Evolutionary conservation across 2,797 vertebrate species (phyloP), one percentile per base, ranked within the genome.

Genomic region (Mus spretus): DNA sequence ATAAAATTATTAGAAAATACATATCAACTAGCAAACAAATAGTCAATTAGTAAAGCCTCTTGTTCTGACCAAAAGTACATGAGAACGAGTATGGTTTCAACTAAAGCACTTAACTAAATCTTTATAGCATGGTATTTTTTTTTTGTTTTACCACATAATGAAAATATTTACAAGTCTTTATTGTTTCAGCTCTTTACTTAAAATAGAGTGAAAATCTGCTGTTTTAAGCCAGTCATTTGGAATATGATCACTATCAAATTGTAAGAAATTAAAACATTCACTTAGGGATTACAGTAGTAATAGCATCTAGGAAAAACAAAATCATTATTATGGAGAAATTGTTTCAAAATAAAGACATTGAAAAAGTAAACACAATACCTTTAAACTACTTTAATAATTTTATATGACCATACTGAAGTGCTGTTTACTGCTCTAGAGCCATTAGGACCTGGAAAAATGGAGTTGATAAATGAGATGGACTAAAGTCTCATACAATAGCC

Each of bases 1-100:
- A 47, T 13, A 26, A 83, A 26, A 89, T 81, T 93, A 63, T 90
- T 96, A 75, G 79, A 90, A 96, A 95, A 26, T 44, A 74, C 83
- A 91, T 31, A 67, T 17, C 15, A 57, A 93, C 4, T 20, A 74
- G 14, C 11, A 55, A 65, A 70, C 47, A 77, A 72, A 37, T 87
- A 15, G 85, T 90, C 88, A 84, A 90, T 90, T 65, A 90, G 12
- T 55, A 86, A 85, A 89, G 15, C 26, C 34, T 96, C 37, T 96
- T 91, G 19, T 78, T 61, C 63, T 67, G 63, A 17, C 63, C 40
- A 61, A 53, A 95, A 9, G 61, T 98, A 61, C 95, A 81, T 82
- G 95, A 82, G 15, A 74, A 89, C 17, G 0, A 17, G 20, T 89
- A 28, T 50, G 95, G 72, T 86, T 31, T 93, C 74, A 97, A 12